Evolutionary conservation across 2,888 invertebrate species (phyloP).

Genomic region (Melanostoma scalare): DNA sequence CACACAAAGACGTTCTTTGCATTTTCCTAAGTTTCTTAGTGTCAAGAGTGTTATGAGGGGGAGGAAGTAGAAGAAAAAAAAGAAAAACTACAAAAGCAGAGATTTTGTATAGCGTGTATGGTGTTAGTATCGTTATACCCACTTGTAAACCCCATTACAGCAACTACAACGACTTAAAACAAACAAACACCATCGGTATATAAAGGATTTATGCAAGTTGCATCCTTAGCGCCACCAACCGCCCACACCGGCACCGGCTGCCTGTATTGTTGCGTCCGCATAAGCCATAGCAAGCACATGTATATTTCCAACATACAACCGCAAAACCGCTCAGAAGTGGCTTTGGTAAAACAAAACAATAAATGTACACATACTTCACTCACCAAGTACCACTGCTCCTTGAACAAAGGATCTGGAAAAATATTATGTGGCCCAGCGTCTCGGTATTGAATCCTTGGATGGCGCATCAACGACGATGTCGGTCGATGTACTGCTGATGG

Average conservation of each 20-base stretch:
- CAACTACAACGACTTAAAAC: slow-evolving; percentile 19
- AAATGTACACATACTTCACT: slow-evolving; percentile 83
- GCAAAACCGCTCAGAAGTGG: slow-evolving; percentile 39
- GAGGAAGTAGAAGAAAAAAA: not conserved
- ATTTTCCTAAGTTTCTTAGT: slow-evolving; percentile 54
- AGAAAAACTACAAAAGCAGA: not conserved
- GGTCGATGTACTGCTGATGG: slow-evolving; percentile 74
- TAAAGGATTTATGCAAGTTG: slow-evolving; percentile 21
- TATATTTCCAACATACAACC: not conserved
- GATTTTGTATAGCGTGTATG: slow-evolving; percentile 1
- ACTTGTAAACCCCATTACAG: slow-evolving; percentile 34
- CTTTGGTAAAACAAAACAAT: slow-evolving; percentile 57
- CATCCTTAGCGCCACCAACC: no score
- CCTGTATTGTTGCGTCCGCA: no score
- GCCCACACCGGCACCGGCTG: no score
- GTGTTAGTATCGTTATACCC: slow-evolving; percentile 55
- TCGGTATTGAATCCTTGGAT: slow-evolving; percentile 80
- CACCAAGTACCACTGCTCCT: slow-evolving; percentile 99
- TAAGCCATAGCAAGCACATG: not conserved
- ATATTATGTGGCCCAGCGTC: slow-evolving; percentile 83
- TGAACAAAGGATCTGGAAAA: slow-evolving; percentile 95
- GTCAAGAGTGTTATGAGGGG: slow-evolving; percentile 54
- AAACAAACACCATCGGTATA: slow-evolving; percentile 23
- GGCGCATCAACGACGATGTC: slow-evolving; percentile 75
- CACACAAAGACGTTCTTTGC: slow-evolving; percentile 18